phyloP scores from a whole-genome alignment of 2,797 vertebrate genomes.

The Takifugu rubripes region DNA sequence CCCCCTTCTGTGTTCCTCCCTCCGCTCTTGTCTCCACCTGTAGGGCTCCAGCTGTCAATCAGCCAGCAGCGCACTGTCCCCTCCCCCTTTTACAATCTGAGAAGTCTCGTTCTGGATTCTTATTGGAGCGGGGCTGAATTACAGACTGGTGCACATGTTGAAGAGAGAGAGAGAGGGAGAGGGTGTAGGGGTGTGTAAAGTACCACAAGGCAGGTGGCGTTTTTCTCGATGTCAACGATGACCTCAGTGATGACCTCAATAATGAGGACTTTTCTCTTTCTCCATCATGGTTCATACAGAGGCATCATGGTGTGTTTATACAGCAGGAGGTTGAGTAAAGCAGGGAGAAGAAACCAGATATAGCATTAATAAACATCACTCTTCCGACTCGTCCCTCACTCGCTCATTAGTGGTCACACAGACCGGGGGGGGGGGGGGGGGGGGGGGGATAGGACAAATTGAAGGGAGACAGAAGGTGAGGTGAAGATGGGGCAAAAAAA shows the following conservation, averaged over 20 bases:
- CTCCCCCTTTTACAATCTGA: constrained; percentile 55
- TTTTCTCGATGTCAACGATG: constrained; percentile 18
- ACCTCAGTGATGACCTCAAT: constrained; percentile 24
- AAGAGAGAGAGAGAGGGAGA: constrained; percentile 2
- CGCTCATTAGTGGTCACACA: constrained; percentile 38
- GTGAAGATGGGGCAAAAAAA: constrained; percentile 34
- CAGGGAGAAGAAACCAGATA: constrained; percentile 54
- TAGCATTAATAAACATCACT: constrained; percentile 59
- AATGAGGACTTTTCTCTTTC: constrained; percentile 18
- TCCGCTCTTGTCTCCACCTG: constrained; percentile 70
- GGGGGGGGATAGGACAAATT: constrained; percentile 25
- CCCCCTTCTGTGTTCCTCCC: constrained; percentile 38
- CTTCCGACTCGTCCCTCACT: constrained; percentile 15
- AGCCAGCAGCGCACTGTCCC: constrained; percentile 45
- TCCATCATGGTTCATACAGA: constrained; percentile 27
- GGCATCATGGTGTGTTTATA: constrained; percentile 16
- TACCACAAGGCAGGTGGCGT: constrained; percentile 64
- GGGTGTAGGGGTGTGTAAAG: constrained; percentile 21
- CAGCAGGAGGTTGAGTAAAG: constrained; percentile 51
- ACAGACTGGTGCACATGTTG: constrained; percentile 38
- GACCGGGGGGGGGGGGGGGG: constrained; percentile 7
- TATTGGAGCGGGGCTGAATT: constrained; percentile 64
- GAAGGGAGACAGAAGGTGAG: constrained; percentile 35
- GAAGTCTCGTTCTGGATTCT: constrained; percentile 29
- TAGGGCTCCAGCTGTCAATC: constrained; percentile 75